A percentile compares a stretch with the other conserved stretches of the same genome.
Conservation (phyloP, 2,113 vertebrate species). For the Plestiodon gilberti region DNA sequence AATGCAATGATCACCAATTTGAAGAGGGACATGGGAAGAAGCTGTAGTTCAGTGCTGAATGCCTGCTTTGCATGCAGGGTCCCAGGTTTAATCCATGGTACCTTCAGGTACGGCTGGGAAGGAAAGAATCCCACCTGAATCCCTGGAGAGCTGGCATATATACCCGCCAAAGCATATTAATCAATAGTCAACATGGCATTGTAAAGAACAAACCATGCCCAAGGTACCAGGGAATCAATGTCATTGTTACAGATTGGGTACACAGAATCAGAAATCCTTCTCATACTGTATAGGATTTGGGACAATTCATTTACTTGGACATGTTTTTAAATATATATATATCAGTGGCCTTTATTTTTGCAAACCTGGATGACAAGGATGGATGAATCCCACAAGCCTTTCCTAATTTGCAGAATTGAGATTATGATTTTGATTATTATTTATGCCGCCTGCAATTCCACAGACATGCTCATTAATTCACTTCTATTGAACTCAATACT, state of each 20-base stretch:
- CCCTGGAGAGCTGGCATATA: no score
- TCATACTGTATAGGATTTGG: neutral
- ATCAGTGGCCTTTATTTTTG: neutral
- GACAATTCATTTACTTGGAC: neutral
- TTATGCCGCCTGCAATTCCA: neutral
- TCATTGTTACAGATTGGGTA: neutral
- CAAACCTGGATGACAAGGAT: neutral
- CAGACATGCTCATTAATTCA: neutral
- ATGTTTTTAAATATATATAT: no score
- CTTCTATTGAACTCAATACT: constrained; percentile 6
- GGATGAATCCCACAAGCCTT: neutral
- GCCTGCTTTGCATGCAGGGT: no score
- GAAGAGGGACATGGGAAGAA: no score
- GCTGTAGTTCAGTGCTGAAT: no score
- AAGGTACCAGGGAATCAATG: neutral
- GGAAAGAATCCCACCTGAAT: no score
- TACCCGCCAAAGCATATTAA: neutral
- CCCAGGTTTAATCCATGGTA: no score
- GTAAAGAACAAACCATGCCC: neutral
- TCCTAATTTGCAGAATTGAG: neutral
- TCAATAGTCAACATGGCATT: neutral
- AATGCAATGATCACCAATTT: neutral
- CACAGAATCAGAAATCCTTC: neutral
- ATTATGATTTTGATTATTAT: constrained; percentile 18
- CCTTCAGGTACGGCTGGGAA: no score